Conservation (phyloP, 2,797 vertebrate genomes). For the Aselliscus stoliczkanus region DNA sequence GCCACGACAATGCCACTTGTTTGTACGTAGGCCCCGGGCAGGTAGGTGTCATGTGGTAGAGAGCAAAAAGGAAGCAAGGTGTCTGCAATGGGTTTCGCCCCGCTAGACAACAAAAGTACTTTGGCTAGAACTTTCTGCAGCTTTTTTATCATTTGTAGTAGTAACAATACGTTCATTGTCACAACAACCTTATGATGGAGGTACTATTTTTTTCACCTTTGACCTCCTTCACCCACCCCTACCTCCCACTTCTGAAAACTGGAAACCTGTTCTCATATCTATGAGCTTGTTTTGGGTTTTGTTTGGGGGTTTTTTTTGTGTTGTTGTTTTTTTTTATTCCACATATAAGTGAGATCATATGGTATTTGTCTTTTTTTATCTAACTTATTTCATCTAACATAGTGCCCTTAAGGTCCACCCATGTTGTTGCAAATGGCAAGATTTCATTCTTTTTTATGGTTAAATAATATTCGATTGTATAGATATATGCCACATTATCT, state of each 20-base stretch:
- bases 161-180: neutral
- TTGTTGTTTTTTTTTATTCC: neutral
- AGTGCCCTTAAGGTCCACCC: neutral
- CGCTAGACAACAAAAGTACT: neutral
- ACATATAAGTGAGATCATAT: neutral
- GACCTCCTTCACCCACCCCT: neutral
- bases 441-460: neutral
- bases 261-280: neutral
- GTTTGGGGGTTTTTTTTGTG: too few relatives aligned
- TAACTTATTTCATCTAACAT: neutral
- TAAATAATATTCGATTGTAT: neutral
- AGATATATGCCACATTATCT: neutral
- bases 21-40: constrained; percentile 91
- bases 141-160: neutral
- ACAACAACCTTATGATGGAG: neutral
- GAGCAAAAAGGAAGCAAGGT: neutral
- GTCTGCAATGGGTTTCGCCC: neutral
- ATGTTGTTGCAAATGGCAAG: neutral
- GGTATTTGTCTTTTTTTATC: neutral
- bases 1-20: constrained; percentile 91
- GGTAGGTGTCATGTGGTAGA: constrained; percentile 78
- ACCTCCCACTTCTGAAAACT: neutral
- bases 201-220: neutral
- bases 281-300: neutral
- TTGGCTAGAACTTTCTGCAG: neutral